A percentile compares a stretch with the other conserved stretches of the same genome.
Evolutionary conservation across 2,888 invertebrate species (phyloP).

Genomic region (Encarsia formosa): DNA sequence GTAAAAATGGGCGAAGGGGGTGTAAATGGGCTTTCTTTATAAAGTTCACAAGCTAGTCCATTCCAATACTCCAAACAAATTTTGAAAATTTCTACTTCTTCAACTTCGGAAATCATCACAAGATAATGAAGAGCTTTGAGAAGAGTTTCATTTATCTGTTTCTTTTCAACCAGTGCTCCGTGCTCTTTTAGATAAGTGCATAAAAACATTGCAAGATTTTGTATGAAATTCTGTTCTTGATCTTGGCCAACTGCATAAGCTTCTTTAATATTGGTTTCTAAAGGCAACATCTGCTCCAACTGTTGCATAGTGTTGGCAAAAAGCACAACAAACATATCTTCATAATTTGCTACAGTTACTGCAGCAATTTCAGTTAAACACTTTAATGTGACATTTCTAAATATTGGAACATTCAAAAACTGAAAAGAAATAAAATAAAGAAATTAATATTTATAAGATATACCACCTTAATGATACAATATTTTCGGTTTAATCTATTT

Average conservation of each 20-base stretch:
- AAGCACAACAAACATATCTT: slow-evolving; percentile 85
- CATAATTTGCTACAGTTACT: slow-evolving; percentile 84
- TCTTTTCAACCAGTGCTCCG: slow-evolving; percentile 80
- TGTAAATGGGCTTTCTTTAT: slow-evolving; percentile 77
- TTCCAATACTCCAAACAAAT: slow-evolving; percentile 99
- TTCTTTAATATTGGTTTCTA: slow-evolving; percentile 85
- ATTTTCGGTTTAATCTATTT: too few relatives aligned
- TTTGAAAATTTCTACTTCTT: slow-evolving; percentile 99
- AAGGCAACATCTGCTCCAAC: slow-evolving; percentile 86
- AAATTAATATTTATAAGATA: neutral
- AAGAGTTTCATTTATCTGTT: slow-evolving; percentile 70
- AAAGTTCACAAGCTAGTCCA: slow-evolving; percentile 85
- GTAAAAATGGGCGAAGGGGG: slow-evolving; percentile 51
- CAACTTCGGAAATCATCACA: slow-evolving; percentile 92
- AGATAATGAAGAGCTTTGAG: slow-evolving; percentile 83
- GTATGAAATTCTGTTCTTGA: slow-evolving; percentile 98
- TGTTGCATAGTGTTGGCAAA: slow-evolving; percentile 91
- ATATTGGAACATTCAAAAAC: slow-evolving; percentile 96
- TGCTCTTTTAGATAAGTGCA: slow-evolving; percentile 97
- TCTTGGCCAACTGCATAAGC: slow-evolving; percentile 92
- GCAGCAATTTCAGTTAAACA: slow-evolving; percentile 98
- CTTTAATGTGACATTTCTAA: slow-evolving; percentile 95
- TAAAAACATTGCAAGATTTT: slow-evolving; percentile 94
- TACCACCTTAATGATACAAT: neutral
- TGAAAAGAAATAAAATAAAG: slow-evolving; percentile 42